These are phyloP conservation scores for Drosophila equinoxialis DNA, from an alignment of 1,140 invertebrate species.

Conservation along the genomic window DNA sequence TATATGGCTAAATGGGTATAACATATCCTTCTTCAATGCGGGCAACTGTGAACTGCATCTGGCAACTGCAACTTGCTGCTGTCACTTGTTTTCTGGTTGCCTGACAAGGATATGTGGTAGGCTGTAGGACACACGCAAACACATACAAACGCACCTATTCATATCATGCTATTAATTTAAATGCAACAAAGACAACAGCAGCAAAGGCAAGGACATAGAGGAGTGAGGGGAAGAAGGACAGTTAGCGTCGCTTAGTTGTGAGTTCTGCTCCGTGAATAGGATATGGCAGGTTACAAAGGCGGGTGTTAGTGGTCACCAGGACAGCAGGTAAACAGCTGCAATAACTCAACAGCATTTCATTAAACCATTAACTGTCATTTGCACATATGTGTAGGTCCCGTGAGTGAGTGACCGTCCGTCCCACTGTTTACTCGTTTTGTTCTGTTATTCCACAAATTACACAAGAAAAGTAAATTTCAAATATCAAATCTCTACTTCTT, in stretches of 20 bases:
- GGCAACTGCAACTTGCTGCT: constrained; percentile 36
- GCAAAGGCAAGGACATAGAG: constrained; percentile 3
- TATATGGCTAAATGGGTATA: background rate
- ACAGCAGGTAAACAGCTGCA: constrained; percentile 61
- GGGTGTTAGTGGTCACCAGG: constrained; percentile 30
- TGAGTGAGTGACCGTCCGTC: background rate
- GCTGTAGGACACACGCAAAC: constrained; percentile 12
- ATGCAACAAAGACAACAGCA: constrained; percentile 37
- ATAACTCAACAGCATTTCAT: constrained; percentile 75
- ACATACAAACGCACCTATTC: constrained; percentile 6
- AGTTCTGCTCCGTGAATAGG: constrained; percentile 20
- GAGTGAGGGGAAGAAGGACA: background rate
- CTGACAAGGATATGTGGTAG: constrained; percentile 27
- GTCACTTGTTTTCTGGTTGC: constrained; percentile 13
- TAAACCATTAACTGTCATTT: constrained; percentile 75
- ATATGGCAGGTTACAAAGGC: background rate
- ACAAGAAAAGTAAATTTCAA: background rate
- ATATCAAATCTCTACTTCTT: background rate
- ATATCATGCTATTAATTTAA: constrained; percentile 49
- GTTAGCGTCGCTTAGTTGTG: constrained; percentile 36
- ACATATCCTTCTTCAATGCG: background rate
- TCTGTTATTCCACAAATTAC: background rate
- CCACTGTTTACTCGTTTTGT: background rate
- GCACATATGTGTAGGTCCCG: constrained; percentile 24
- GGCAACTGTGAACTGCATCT: constrained; percentile 3